Conservation (phyloP, 2,797 vertebrate genomes). For the Syncerus caffer region DNA sequence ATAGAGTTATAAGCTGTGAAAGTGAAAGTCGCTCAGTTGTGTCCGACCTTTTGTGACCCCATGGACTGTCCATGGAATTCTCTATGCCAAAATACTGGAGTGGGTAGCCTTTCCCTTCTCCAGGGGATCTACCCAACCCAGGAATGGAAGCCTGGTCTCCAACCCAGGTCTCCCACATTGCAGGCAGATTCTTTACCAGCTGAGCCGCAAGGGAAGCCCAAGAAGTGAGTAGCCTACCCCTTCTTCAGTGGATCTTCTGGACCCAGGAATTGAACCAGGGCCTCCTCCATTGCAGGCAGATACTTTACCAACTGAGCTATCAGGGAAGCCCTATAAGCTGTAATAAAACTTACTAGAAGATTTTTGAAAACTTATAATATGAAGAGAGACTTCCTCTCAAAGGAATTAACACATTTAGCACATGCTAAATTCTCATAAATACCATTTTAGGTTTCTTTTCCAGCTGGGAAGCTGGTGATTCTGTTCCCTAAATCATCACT, state of each 20-base stretch:
- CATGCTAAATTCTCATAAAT: background rate
- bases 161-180: background rate
- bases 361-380: background rate
- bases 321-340: background rate
- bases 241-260: background rate
- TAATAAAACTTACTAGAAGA: background rate
- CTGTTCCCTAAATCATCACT: background rate
- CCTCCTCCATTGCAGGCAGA: background rate
- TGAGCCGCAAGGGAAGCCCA: background rate
- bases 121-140: background rate
- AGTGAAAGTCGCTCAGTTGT: background rate
- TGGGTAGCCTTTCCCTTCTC: background rate
- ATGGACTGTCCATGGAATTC: background rate
- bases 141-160: background rate
- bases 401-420: background rate
- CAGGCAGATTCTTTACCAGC: background rate
- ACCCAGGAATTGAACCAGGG: background rate
- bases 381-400: background rate
- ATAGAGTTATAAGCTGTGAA: background rate
- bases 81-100: background rate
- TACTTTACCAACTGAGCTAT: background rate
- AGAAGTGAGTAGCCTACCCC: background rate
- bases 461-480: background rate
- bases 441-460: background rate
- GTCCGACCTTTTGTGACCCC: background rate